Evolutionary conservation across 2,888 invertebrate species (phyloP).

Genomic region (Drosophila paucipuncta): DNA sequence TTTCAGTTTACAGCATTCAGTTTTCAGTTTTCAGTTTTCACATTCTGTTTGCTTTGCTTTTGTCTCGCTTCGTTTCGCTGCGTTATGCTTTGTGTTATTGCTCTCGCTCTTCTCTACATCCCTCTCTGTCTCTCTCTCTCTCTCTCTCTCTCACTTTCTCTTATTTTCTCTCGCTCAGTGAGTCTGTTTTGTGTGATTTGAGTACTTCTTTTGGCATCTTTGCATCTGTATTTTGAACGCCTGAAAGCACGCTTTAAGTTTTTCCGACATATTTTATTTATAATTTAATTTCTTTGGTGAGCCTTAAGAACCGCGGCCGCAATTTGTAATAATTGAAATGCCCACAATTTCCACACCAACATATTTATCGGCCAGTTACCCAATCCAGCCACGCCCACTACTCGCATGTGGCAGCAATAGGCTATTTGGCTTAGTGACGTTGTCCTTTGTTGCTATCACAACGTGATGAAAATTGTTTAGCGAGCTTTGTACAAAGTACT

Average conservation of each 20-base stretch:
- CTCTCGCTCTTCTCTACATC: not conserved
- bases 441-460: constrained; percentile 41
- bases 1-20: constrained; percentile 32
- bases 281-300: constrained; percentile 45
- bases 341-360: not conserved
- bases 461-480: constrained; percentile 66
- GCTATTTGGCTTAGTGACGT: not conserved
- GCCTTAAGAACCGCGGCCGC: constrained; percentile 4
- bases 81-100: constrained; percentile 4
- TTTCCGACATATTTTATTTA: constrained; percentile 46
- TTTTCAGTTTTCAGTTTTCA: constrained; percentile 15
- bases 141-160: not conserved
- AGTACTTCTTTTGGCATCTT: not conserved
- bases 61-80: constrained; percentile 24
- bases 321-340: constrained; percentile 18
- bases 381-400: constrained; percentile 9
- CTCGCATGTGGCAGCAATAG: not conserved
- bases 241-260: constrained; percentile 32
- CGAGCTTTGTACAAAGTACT: not conserved
- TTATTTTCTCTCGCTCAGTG: not conserved
- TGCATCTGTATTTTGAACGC: constrained; percentile 9
- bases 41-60: constrained; percentile 41
- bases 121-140: not conserved
- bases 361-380: constrained; percentile 5
- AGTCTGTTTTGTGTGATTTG: not conserved